Percentiles rank a stretch among this genome's conserved stretches.
These are phyloP conservation scores for Dermatemys mawii DNA, from an alignment of 2,113 vertebrate genomes.

Conservation along the genomic window DNA sequence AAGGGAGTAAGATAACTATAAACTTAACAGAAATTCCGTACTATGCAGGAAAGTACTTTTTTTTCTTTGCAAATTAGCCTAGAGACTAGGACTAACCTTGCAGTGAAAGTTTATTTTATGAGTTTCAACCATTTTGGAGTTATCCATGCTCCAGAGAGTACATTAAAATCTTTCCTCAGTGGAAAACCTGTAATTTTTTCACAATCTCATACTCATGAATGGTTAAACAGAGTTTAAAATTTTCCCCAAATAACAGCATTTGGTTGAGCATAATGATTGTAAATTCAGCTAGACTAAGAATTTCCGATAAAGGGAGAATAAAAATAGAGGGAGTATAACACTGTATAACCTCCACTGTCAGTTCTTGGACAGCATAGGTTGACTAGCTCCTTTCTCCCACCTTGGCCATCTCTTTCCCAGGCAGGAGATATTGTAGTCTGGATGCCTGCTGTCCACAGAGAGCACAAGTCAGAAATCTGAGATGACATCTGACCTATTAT, in stretches of 20 bases:
- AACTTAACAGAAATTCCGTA: neutral
- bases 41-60: neutral
- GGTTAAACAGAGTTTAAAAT: neutral
- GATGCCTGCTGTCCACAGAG: neutral
- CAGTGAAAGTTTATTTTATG: neutral
- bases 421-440: neutral
- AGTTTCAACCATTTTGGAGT: neutral
- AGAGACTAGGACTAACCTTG: neutral
- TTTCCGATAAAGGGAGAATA: neutral
- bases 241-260: neutral
- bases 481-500: conserved; percentile 55
- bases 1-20: neutral
- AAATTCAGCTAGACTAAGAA: neutral
- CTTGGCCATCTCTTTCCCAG: neutral
- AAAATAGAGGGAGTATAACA: neutral
- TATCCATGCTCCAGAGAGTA: neutral
- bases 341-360: too few relatives aligned
- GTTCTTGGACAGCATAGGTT: neutral
- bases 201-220: neutral
- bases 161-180: neutral
- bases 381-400: neutral
- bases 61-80: neutral
- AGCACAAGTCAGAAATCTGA: conserved; percentile 13
- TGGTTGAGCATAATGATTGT: neutral
- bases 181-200: neutral